Base-by-base conservation (phyloP, 2,888 invertebrate genomes). In the Caenorhabditis sp. region DNA sequence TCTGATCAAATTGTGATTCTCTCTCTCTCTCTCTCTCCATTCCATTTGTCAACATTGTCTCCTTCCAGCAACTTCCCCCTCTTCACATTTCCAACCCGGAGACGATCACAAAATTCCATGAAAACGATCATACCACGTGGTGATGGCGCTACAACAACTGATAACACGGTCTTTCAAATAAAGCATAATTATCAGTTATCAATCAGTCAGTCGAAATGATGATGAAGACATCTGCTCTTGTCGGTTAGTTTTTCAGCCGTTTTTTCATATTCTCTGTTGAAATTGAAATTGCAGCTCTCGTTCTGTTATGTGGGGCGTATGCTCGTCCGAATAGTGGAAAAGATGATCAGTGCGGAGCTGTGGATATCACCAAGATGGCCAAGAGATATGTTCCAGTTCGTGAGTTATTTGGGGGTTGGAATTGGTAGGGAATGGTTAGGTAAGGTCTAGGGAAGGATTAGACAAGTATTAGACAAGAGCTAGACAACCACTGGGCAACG, bases 261-360 rank as follows among this genome's bases (percentile, higher is more conserved):
- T 56, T 47, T 69, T 51, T 13, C 15, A 32, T 32, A 4, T 32
- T 32, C 5, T 9, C 4, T 32, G 32, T 32, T 28, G 32, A 32
- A 32, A 32, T 2, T 6, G n/a, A 20, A 26, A 55, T 28, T 68
- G 20, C 37, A 74, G 74, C 51, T 35, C 40, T 67, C 37, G 74
- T 65, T 8, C 51, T 74, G n/a, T 35, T 65, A 9, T 74, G 56
- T 13, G 60, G 26, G 8, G n/a, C 65, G 2, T 65, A 20, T 1
- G 74, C 74, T 18, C 40, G 22, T 15, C 60, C 60, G 20, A 60
- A 44, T 6, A n/a, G 20, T 3, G 65, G 65, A 18, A 62, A 72
- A n/a, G 80, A 53, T 37, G 84, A 84, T 55, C 68, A 84, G 47
- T 84, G 84, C 44, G 84, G 84, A 79, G 84, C 84, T 4, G 79